Conservation (phyloP, 2,797 vertebrate species). For the Parauchenoglanis punctatus region DNA sequence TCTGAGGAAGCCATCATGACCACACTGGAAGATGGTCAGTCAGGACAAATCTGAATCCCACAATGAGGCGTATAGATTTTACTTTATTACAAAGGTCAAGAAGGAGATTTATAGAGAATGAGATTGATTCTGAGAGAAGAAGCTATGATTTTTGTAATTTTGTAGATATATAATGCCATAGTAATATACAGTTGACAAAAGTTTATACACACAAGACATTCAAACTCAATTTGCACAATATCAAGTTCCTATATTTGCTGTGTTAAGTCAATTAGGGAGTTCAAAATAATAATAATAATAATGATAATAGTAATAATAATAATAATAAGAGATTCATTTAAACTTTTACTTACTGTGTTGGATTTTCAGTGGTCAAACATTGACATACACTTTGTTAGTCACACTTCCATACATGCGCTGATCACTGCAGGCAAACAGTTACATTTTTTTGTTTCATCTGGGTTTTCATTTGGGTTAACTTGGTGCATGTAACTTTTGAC, state of each 20-base stretch:
- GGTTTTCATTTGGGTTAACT: no score
- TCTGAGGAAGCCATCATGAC: conserved; percentile 97
- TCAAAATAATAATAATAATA: neutral
- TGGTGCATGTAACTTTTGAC: neutral
- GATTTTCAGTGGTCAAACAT: neutral
- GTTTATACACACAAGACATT: neutral
- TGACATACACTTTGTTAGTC: no score
- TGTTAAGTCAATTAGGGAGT: neutral
- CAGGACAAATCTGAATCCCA: neutral
- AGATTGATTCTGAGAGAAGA: neutral
- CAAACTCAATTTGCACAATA: neutral
- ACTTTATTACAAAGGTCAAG: neutral
- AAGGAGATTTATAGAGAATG: neutral
- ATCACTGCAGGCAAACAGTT: no score
- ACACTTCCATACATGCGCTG: no score
- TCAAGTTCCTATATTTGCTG: neutral
- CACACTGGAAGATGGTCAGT: conserved; percentile 93
- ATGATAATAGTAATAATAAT: no score
- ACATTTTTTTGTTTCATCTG: neutral
- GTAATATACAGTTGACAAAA: neutral
- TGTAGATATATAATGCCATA: neutral
- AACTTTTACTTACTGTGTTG: neutral
- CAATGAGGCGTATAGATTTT: neutral
- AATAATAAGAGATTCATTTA: neutral
- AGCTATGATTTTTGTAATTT: neutral